Evolutionary conservation across 2,888 invertebrate species (phyloP).

Genomic region (Drosophila anomelani): DNA sequence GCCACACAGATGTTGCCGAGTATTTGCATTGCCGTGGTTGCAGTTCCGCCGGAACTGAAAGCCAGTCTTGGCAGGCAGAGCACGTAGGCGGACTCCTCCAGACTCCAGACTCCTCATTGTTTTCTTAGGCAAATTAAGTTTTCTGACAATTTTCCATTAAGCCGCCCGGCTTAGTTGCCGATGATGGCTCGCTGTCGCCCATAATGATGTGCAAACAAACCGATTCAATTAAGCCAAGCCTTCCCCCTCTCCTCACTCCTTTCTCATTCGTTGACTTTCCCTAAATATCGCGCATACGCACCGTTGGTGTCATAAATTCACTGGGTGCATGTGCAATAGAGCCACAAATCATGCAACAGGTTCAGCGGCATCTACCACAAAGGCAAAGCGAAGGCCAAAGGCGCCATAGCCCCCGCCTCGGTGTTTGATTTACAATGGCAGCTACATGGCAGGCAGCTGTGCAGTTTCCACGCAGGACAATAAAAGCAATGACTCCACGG

Average conservation of each 20-base stretch:
- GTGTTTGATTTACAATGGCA: conserved; percentile 67
- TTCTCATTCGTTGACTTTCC: background rate
- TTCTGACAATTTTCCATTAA: conserved; percentile 54
- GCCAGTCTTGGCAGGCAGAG: conserved; percentile 26
- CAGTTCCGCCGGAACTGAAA: conserved; percentile 42
- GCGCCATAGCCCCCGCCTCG: conserved; percentile 4
- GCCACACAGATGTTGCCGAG: conserved; percentile 15
- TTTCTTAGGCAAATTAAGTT: conserved; percentile 62
- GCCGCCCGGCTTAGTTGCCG: conserved; percentile 40
- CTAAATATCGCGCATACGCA: conserved; percentile 51
- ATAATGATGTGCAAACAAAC: conserved; percentile 67
- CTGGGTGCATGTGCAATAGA: conserved; percentile 48
- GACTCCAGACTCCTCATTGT: conserved; percentile 47
- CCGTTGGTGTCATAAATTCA: conserved; percentile 53
- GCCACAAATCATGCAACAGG: conserved; percentile 76
- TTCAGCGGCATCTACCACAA: conserved; percentile 45
- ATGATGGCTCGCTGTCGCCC: conserved; percentile 32
- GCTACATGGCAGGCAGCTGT: conserved; percentile 61
- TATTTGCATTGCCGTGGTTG: conserved; percentile 40
- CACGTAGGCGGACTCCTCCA: conserved; percentile 50
- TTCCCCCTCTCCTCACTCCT: background rate
- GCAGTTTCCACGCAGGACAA: conserved; percentile 67
- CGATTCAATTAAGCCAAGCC: conserved; percentile 38
- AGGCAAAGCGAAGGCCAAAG: conserved; percentile 38
- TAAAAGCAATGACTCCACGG: conserved; percentile 52